phyloP scores from a whole-genome alignment of 2,797 vertebrate genomes.

The Gadopsis marmoratus region DNA sequence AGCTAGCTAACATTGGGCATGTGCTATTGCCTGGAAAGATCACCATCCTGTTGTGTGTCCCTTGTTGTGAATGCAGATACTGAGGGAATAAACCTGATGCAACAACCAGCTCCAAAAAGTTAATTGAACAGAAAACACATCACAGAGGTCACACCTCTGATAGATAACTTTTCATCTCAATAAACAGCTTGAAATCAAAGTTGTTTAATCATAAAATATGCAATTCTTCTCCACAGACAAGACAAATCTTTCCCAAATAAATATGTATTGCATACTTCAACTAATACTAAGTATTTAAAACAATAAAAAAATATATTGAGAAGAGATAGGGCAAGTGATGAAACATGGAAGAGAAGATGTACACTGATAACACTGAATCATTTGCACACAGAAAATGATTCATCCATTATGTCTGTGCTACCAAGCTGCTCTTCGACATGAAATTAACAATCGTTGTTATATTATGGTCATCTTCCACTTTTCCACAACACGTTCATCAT shows the following conservation, averaged over 20 bases:
- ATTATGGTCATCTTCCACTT: background rate
- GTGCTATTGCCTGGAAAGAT: no score
- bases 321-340: background rate
- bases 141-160: no score
- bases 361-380: slow-evolving; percentile 12
- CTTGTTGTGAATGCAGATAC: no score
- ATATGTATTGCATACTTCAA: slow-evolving; percentile 43
- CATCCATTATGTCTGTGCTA: background rate
- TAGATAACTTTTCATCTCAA: background rate
- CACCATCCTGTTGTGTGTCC: no score
- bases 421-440: background rate
- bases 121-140: no score
- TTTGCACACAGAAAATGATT: background rate
- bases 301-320: background rate
- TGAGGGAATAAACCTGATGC: no score
- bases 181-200: background rate
- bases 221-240: background rate
- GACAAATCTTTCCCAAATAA: background rate
- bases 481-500: background rate
- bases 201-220: background rate
- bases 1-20: no score
- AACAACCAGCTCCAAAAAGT: no score
- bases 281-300: slow-evolving; percentile 15
- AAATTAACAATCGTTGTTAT: background rate
- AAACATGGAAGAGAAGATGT: slow-evolving; percentile 3